A percentile compares a stretch with the other conserved stretches of the same genome.
Evolutionary conservation across 2,113 vertebrate species (phyloP).

Genomic region (Choloepus hoffmanni): DNA sequence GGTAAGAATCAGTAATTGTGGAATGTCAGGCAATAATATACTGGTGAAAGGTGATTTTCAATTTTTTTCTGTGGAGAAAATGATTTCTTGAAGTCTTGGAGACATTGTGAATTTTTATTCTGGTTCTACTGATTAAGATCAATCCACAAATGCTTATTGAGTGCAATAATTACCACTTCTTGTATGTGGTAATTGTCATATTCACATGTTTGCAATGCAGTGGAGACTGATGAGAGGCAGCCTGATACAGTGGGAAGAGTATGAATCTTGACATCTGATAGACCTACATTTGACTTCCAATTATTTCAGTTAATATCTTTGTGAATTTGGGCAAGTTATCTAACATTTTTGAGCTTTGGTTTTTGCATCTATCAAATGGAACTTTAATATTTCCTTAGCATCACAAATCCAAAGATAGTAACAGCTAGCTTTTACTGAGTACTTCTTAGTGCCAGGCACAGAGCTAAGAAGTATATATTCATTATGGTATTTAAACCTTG

Average conservation of each 20-base stretch:
- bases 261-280: neutral
- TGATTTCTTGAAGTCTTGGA: neutral
- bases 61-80: neutral
- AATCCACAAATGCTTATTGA: neutral
- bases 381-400: neutral
- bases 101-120: neutral
- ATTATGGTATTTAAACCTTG: neutral
- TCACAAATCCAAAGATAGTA: neutral
- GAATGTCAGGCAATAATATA: neutral
- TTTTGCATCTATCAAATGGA: neutral
- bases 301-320: neutral
- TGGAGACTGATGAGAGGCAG: neutral
- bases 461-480: neutral
- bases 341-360: neutral
- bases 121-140: neutral
- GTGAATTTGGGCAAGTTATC: neutral
- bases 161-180: neutral
- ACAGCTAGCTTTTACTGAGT: neutral
- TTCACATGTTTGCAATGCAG: neutral
- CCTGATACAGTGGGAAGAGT: neutral
- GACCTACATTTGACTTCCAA: neutral
- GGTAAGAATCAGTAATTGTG: neutral
- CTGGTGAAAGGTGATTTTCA: conserved; percentile 9
- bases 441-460: neutral
- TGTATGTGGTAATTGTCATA: neutral